Percentiles rank a stretch among this genome's conserved stretches.
phyloP scores from a whole-genome alignment of 2,888 invertebrate species.

The Zonitis immaculata region DNA sequence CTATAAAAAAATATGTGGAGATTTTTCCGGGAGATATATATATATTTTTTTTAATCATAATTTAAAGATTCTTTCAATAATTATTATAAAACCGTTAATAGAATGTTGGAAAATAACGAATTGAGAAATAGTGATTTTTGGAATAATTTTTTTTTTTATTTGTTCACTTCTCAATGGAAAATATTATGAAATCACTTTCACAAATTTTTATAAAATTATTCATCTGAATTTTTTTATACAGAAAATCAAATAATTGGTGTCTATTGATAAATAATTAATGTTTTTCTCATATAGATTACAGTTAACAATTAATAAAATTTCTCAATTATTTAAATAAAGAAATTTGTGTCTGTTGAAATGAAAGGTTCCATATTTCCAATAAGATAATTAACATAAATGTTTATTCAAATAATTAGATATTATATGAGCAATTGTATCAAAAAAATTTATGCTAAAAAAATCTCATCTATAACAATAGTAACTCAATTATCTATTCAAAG shows the following conservation, averaged over 20 bases:
- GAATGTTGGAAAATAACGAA: neutral
- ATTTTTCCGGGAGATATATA: no score
- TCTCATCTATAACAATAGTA: neutral
- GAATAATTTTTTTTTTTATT: neutral
- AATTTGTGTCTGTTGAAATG: neutral
- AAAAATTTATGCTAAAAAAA: neutral
- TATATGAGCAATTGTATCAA: neutral
- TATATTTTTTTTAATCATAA: no score
- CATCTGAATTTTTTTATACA: no score
- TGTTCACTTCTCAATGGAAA: neutral
- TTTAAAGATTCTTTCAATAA: no score
- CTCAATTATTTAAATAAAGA: no score
- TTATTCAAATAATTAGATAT: constrained; percentile 1
- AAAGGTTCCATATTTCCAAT: neutral
- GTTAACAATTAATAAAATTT: no score
- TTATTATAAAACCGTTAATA: no score
- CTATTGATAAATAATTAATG: no score
- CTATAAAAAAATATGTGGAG: no score
- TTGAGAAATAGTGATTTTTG: neutral
- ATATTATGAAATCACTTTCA: neutral
- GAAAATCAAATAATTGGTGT: no score
- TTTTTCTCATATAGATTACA: no score
- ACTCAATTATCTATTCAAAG: neutral
- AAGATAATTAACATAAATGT: neutral
- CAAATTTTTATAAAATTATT: neutral